Conservation (phyloP, 2,113 vertebrate genomes). For the Struthidea cinerea region DNA sequence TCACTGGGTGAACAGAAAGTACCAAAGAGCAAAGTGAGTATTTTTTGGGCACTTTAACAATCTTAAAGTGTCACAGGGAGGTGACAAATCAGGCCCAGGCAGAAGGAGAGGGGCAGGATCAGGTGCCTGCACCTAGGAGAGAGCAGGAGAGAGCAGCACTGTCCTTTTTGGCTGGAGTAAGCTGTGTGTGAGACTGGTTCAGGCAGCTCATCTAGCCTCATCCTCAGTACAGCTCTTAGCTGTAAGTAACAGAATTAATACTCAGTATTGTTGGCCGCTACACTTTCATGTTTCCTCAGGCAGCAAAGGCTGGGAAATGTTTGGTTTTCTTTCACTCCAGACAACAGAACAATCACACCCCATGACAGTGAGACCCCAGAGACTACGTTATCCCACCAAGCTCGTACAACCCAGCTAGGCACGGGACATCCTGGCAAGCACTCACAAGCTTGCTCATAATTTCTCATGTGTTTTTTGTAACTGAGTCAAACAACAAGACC, state of each 20-base stretch:
- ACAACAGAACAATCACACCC: background rate
- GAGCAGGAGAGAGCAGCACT: background rate
- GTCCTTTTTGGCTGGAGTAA: background rate
- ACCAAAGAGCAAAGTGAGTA: background rate
- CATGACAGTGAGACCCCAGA: background rate
- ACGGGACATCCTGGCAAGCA: background rate
- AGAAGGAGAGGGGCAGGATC: background rate
- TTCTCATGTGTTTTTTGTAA: background rate
- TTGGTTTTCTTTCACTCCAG: background rate
- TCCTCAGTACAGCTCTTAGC: background rate
- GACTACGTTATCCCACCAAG: background rate
- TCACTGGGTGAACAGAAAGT: background rate
- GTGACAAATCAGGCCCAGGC: background rate
- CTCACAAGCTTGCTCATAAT: background rate
- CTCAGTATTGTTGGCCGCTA: background rate
- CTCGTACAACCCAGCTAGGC: background rate
- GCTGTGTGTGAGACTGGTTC: background rate
- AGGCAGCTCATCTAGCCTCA: background rate
- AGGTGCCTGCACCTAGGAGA: accelerated
- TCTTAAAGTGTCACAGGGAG: background rate
- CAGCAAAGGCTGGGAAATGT: background rate
- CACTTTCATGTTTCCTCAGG: background rate
- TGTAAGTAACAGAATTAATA: background rate
- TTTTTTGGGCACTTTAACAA: background rate
- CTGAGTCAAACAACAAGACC: background rate